These are phyloP conservation scores for Euzophera pinguis DNA, from an alignment of 2,888 invertebrate species.

Conservation along the genomic window DNA sequence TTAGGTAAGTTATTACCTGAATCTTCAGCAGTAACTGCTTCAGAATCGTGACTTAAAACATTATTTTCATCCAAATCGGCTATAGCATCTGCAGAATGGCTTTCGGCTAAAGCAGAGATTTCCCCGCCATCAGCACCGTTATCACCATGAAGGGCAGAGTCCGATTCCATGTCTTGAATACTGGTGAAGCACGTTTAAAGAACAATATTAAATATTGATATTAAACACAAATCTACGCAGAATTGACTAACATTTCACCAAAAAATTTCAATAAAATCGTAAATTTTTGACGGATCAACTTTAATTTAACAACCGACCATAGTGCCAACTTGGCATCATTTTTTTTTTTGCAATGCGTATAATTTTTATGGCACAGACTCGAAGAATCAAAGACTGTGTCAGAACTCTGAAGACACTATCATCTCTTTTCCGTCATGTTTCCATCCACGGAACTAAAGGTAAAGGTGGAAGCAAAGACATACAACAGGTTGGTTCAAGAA, in stretches of 20 bases:
- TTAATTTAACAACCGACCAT: constrained; percentile 26
- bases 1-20: constrained; percentile 37
- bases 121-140: constrained; percentile 74
- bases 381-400: too few species aligned
- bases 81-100: constrained; percentile 50
- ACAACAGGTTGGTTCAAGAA: too few species aligned
- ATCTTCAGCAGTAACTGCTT: constrained; percentile 47
- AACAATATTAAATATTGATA: constrained; percentile 51
- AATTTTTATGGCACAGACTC: background rate
- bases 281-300: constrained; percentile 44
- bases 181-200: constrained; percentile 24
- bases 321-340: constrained; percentile 28
- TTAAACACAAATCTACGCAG: constrained; percentile 29
- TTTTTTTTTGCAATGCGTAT: constrained; percentile 3
- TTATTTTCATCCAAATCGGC: constrained; percentile 59
- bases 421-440: too few species aligned
- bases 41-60: constrained; percentile 53
- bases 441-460: too few species aligned
- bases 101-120: constrained; percentile 64
- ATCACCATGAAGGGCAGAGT: constrained; percentile 59
- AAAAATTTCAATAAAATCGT: constrained; percentile 32
- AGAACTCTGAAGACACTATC: too few species aligned
- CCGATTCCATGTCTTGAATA: constrained; percentile 58
- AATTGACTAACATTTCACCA: constrained; percentile 41
- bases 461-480: too few species aligned